Evolutionary conservation across 2,888 invertebrate species (phyloP).

Genomic region (Melinaea menophilus): DNA sequence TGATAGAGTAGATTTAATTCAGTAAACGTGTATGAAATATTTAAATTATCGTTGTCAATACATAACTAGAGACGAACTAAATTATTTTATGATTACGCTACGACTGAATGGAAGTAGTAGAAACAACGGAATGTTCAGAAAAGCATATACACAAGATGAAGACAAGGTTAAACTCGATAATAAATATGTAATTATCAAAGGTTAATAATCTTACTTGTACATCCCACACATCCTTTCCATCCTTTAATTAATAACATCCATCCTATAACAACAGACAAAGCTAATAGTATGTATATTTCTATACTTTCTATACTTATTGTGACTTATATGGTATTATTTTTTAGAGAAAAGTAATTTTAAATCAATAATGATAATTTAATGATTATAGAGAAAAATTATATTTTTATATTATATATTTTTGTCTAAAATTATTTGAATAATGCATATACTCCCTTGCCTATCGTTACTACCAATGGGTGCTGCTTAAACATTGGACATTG

Average conservation of each 20-base stretch:
- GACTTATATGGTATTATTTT: neutral
- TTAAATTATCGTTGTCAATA: too few relatives aligned
- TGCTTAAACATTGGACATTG: too few relatives aligned
- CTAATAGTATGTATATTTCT: conserved; percentile 44
- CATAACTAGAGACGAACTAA: conserved; percentile 41
- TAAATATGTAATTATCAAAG: conserved; percentile 23
- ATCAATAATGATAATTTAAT: too few relatives aligned
- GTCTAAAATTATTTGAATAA: too few relatives aligned
- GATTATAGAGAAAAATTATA: too few relatives aligned
- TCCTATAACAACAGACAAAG: conserved; percentile 41
- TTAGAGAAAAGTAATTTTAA: neutral
- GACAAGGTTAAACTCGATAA: conserved; percentile 26
- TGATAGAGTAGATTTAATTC: too few relatives aligned
- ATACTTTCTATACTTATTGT: neutral
- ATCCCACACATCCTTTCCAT: conserved; percentile 38
- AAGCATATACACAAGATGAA: conserved; percentile 15
- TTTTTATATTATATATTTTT: too few relatives aligned
- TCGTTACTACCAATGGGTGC: too few relatives aligned
- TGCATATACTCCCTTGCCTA: too few relatives aligned
- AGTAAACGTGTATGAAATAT: too few relatives aligned
- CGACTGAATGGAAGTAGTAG: conserved; percentile 51
- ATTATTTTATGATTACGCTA: conserved; percentile 64
- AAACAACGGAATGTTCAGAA: conserved; percentile 17
- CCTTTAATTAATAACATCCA: conserved; percentile 42
- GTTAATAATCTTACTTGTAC: conserved; percentile 36